Evolutionary conservation across 1,140 invertebrate genomes (phyloP), one percentile per base, ranked within the genome.

Genomic region (Acromyrmex charruanus): DNA sequence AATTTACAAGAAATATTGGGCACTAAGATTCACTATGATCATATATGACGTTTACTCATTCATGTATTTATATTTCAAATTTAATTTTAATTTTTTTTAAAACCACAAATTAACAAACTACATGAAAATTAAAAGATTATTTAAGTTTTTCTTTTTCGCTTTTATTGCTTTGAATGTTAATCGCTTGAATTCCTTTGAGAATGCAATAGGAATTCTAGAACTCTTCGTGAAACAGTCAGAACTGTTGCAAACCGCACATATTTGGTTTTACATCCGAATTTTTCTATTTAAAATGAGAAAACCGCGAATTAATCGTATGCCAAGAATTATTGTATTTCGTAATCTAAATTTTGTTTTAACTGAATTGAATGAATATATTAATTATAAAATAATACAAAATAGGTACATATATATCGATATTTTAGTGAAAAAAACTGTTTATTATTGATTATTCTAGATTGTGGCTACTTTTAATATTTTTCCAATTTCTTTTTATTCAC

Each of bases 191-290:
- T 35, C 18, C n/a, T 68, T 68, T n/a, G 65, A 68, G 65, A 68
- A 39, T 1, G 35, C 35, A 44, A 39, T n/a, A 68, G 65, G n/a
- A 68, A 44, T 68, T 7, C 35, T 68, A 66, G 0, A 66, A 66
- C 9, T 39, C n/a, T 44, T 68, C n/a, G 10, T 14, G 65, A 68
- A 68, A 68, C 1, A 21, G 35, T 4, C 5, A 4, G 0, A 68
- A 68, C 35, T 68, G 44, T 68, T 21, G n/a, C n/a, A 68, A 68
- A 68, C 35, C n/a, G 10, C 65, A 12, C 35, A 68, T 68, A 68
- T 68, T 68, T 68, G 65, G 65, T 10, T 68, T 68, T 68, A 68
- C 65, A 44, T 39, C n/a, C 3, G 10, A 68, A 68, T 68, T 39
- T 68, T 44, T 68, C 10, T 21, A 68, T 44, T 68, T 68, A 44